Evolutionary conservation across 2,797 vertebrate genomes (phyloP), one percentile per base, ranked within the genome.

Genomic region (Anabas testudineus): DNA sequence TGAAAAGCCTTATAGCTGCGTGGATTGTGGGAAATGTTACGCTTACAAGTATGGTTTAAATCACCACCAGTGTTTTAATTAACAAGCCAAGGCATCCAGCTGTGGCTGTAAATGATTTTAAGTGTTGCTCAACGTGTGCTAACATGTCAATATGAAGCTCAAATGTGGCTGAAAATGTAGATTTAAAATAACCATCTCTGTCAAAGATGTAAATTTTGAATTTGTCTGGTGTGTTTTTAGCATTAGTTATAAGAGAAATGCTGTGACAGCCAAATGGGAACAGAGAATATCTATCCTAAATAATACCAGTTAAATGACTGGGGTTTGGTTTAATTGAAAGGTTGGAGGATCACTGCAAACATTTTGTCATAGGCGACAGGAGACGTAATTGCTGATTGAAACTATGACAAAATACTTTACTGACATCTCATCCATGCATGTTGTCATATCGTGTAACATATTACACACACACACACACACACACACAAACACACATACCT

Each of bases 1-100:
- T 5, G 94, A 94, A 74, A 95, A 94, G 76, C 94, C 94, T 5
- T 95, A 95, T 41, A 94, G 91, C 87, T 95, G 95, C 62, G 90
- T 92, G 36, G 94, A 93, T 24, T 95, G 95, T 67, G 94, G 94
- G 1, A 95, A 94, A 84, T 93, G 93, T 73, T 95, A 95, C 0
- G 92, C 94, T 0, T 94, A 95, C 58, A 95, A 95, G 75, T 94
- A 95, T 3, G 94, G 94, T 30, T 91, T 95, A 61, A 94, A 94
- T 78, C 92, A 94, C 64, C 94, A 95, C 63, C 94, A 94, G 86
- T 94, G 94, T 87, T 91, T 90, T 58, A 81, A 67, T 24, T 91
- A 79, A 87, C 42, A 18, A 0, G 45, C 71, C 52, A 72, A 36
- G 15, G 53, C 7, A 15, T 47, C 19, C 21, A 18, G 14, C 48